Evolutionary conservation across 1,140 invertebrate species (phyloP), one percentile per base, ranked within the genome.

Genomic region (Delia radicum): DNA sequence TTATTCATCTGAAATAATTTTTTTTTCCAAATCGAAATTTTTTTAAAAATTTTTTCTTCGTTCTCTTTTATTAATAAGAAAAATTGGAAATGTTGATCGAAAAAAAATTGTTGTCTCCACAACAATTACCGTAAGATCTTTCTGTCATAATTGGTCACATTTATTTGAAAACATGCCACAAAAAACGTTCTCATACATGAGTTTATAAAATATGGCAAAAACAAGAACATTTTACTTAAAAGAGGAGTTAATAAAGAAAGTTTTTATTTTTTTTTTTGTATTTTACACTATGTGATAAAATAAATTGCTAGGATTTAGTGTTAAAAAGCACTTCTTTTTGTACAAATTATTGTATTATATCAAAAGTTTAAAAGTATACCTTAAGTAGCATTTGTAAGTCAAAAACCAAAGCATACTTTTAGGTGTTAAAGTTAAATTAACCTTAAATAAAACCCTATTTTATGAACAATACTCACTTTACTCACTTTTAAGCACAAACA

Each of bases 351-450:
- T n/a, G n/a, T 55, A 55, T 55, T 55, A 21, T 55, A n/a, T 55
- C 10, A 55, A 7, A 24, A 55, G 18, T 55, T 21, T 55, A 24
- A 55, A 55, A 55, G 48, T 21, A 55, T 55, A 55, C 48, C 48
- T 55, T 55, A 55, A 55, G 48, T 55, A 55, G 48, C 48, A 55
- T 55, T 55, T 55, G 21, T 55, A 55, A 55, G 48, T 55, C 48
- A 55, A 55, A 55, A 55, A 55, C n/a, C 48, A 55, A 21, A 67
- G 65, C 13, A 69, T 69, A 69, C 65, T 69, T 69, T 33, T 69
- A 69, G 29, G 65, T 69, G 65, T 69, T 69, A 69, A 26, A 69
- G 21, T 33, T 67, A 31, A 29, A 69, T 69, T 69, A 69, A 69
- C 48, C 48, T 55, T 55, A 55, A 55, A 55, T 55, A 55, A 55